Evolutionary conservation across 2,113 vertebrate genomes (phyloP).

Genomic region (western clawed frog (Xenopus tropicalis)): UCB_Xtro_10.0 CM004445.2:29253001-29253500

Average conservation of each 20-base stretch:
- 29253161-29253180: slow-evolving; percentile 32
- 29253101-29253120: slow-evolving; percentile 36
- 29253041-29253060: slow-evolving; percentile 24
- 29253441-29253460: too few species aligned
- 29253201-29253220: slow-evolving; percentile 17
- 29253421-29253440: too few species aligned
- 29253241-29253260: background rate
- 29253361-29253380: too few species aligned
- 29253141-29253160: slow-evolving; percentile 38
- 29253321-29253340: too few species aligned
- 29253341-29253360: too few species aligned
- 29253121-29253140: slow-evolving; percentile 38
- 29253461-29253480: too few species aligned
- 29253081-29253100: slow-evolving; percentile 32
- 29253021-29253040: slow-evolving; percentile 11
- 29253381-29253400: too few species aligned
- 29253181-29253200: slow-evolving; percentile 1
- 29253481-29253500: too few species aligned
- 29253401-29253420: too few species aligned
- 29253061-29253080: slow-evolving; percentile 35
- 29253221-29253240: background rate
- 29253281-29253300: too few species aligned
- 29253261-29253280: too few species aligned
- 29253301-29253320: too few species aligned
- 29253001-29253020: slow-evolving; percentile 36